Percentiles rank a stretch among this genome's conserved stretches.
Conservation (phyloP, 2,888 invertebrate genomes). For the Branchipolynoe longqiensis region DNA sequence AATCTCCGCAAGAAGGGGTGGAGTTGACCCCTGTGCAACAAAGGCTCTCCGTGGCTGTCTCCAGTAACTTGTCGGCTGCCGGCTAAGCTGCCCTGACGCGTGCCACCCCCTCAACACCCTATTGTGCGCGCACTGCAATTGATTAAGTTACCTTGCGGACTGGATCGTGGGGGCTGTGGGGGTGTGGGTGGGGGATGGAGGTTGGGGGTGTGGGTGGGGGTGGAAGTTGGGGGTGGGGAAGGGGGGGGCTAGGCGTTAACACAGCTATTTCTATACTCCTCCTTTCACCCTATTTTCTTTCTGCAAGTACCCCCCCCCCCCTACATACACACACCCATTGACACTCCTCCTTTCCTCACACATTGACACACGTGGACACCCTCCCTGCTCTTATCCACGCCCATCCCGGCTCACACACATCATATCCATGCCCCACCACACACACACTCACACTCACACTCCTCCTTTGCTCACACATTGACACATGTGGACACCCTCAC, state of each 20-base stretch:
- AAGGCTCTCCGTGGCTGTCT: conserved; percentile 26
- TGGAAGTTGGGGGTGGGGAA: conserved; percentile 10
- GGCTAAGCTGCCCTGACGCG: conserved; percentile 37
- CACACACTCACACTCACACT: too few relatives aligned
- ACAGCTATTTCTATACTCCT: conserved; percentile 14
- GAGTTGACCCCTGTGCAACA: conserved; percentile 9
- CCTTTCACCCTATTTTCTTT: too few relatives aligned
- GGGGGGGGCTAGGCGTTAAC: conserved; percentile 18
- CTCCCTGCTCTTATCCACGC: too few relatives aligned
- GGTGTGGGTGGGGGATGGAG: conserved; percentile 5
- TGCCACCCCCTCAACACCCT: conserved; percentile 14
- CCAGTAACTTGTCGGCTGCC: conserved; percentile 10
- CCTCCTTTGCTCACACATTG: too few relatives aligned
- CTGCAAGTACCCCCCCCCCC: neutral
- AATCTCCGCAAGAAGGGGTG: conserved; percentile 14
- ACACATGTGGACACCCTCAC: too few relatives aligned
- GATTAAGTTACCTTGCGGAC: conserved; percentile 42
- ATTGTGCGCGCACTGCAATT: conserved; percentile 22
- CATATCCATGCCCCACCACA: too few relatives aligned
- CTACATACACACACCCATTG: neutral
- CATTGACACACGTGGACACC: too few relatives aligned
- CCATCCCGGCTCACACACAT: too few relatives aligned
- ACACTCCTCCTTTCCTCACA: neutral
- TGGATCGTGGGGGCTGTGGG: conserved; percentile 12
- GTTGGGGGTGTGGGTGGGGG: conserved; percentile 7